Percentiles rank a stretch among this genome's conserved stretches.
Conservation (phyloP, 2,888 invertebrate genomes). For the Tetropium fuscum region DNA sequence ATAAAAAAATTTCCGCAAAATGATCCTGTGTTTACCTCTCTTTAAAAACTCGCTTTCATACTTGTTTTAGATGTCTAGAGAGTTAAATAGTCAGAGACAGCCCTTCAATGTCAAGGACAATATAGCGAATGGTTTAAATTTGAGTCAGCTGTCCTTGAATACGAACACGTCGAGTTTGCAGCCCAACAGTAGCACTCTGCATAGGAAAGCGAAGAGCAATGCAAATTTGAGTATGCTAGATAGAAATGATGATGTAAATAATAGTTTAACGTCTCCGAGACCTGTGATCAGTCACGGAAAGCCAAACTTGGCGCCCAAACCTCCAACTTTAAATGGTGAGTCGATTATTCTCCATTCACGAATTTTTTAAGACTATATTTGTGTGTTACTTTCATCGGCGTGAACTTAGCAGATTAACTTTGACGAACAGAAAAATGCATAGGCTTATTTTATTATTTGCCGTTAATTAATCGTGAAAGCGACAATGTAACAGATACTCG, state of each 20-base stretch:
- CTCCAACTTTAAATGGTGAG: constrained; percentile 71
- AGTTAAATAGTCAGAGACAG: constrained; percentile 30
- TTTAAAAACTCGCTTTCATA: too few species aligned
- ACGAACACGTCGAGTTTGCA: constrained; percentile 38
- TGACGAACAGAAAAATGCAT: too few species aligned
- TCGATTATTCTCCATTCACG: constrained; percentile 1
- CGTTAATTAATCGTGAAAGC: too few species aligned
- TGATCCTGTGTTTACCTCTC: too few species aligned
- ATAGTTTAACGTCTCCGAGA: constrained; percentile 53
- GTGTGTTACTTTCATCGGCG: too few species aligned
- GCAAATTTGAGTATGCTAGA: constrained; percentile 58
- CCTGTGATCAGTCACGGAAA: constrained; percentile 77
- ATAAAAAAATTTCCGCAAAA: too few species aligned
- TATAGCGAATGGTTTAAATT: constrained; percentile 44
- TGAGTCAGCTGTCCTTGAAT: constrained; percentile 43
- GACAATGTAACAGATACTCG: too few species aligned
- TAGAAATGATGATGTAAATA: constrained; percentile 42
- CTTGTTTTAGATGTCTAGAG: constrained; percentile 38
- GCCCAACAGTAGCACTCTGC: constrained; percentile 58
- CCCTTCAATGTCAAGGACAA: constrained; percentile 34
- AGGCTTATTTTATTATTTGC: too few species aligned
- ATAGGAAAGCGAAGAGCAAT: constrained; percentile 63
- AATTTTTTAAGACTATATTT: too few species aligned
- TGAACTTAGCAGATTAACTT: too few species aligned
- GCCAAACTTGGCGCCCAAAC: constrained; percentile 87